Conservation (phyloP, 2,113 vertebrate genomes). For the Machaerirhynchus nigripectus region DNA sequence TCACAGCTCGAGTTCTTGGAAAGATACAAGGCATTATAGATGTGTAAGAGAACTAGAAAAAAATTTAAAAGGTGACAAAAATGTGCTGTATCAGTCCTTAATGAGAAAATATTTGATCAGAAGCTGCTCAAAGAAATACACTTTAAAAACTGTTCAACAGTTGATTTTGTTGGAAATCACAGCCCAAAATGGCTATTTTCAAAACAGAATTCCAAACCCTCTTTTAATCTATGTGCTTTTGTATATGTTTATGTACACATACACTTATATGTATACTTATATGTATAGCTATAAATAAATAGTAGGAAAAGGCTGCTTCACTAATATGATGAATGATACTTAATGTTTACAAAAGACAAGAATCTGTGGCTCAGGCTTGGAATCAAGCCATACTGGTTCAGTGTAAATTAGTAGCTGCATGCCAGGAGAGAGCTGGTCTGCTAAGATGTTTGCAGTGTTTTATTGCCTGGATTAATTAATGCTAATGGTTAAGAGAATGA, state of each 20-base stretch:
- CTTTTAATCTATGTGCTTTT: background rate
- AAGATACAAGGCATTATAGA: background rate
- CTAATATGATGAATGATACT: background rate
- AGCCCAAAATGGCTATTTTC: background rate
- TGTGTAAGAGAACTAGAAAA: background rate
- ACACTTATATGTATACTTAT: background rate
- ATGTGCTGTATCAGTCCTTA: background rate
- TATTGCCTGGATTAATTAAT: constrained; percentile 53
- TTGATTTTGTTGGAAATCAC: background rate
- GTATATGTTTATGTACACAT: background rate
- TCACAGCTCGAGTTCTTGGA: background rate
- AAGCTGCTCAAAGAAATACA: background rate
- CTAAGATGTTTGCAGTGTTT: constrained; percentile 7
- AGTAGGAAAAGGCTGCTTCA: background rate
- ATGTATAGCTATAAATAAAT: background rate
- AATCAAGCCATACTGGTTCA: background rate
- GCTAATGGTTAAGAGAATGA: constrained; percentile 24
- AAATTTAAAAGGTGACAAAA: background rate
- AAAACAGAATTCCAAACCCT: background rate
- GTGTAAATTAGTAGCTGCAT: background rate
- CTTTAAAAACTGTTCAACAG: background rate
- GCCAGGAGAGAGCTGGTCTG: constrained; percentile 17
- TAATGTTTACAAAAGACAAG: constrained; percentile 10
- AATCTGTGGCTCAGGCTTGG: background rate
- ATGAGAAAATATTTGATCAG: background rate